Percentiles rank a stretch among this genome's conserved stretches.
phyloP scores from a whole-genome alignment of 2,888 invertebrate genomes.

The Pyrocoelia pectoralis region DNA sequence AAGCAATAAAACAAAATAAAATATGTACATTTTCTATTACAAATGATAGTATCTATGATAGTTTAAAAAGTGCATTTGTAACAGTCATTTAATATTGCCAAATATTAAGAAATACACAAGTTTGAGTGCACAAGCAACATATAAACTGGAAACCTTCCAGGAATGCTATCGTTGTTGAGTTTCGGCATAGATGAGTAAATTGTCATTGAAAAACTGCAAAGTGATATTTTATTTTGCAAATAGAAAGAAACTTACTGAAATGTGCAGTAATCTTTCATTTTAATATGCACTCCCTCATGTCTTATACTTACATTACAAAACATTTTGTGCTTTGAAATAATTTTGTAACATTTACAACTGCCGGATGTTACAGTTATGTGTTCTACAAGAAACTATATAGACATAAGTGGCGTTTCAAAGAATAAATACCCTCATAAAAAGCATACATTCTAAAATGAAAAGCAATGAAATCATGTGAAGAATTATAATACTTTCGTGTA shows the following conservation, averaged over 20 bases:
- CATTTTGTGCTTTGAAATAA: too few species aligned
- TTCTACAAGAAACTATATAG: too few species aligned
- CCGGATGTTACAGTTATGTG: too few species aligned
- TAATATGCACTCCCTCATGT: too few species aligned
- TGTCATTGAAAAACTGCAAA: slow-evolving; percentile 50
- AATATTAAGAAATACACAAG: slow-evolving; percentile 21
- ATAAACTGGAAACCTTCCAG: slow-evolving; percentile 53
- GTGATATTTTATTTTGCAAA: slow-evolving; percentile 50
- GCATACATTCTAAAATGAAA: too few species aligned
- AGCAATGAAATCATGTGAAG: too few species aligned
- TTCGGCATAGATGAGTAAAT: slow-evolving; percentile 46
- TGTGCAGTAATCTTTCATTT: background rate
- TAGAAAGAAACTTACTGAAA: slow-evolving; percentile 23
- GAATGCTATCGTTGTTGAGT: slow-evolving; percentile 44
- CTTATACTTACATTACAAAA: too few species aligned
- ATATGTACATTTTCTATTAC: slow-evolving; percentile 9
- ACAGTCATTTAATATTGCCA: slow-evolving; percentile 28
- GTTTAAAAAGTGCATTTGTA: background rate
- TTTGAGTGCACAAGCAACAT: slow-evolving; percentile 40
- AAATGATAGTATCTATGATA: background rate
- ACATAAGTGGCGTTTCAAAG: too few species aligned
- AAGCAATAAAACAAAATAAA: background rate
- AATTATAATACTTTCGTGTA: too few species aligned
- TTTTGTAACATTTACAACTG: too few species aligned
- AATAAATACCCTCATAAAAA: too few species aligned